Evolutionary conservation across 1,140 invertebrate genomes (phyloP), one percentile per base, ranked within the genome.

Genomic region (Aphis gossypii): DNA sequence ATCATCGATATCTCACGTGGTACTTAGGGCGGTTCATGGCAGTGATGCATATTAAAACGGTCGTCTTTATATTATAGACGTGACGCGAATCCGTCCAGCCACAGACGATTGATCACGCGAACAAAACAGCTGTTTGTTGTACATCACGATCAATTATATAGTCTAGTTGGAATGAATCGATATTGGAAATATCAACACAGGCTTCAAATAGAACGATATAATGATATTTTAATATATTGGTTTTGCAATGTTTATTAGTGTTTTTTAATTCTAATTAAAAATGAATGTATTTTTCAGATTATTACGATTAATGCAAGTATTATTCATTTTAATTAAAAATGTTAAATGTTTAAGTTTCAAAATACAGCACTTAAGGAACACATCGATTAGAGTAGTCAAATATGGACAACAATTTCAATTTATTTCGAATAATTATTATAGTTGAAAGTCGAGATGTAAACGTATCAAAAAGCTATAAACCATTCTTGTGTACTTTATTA

Each of bases 1-100:
- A 41, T 91, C 90, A 35, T 48, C 56, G 56, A 91, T 76, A 76
- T 68, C 68, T 91, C 90, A 46, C 60, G 54, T 76, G 90, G 44
- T 82, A 76, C 90, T 91, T 76, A 68, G 68, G 35, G 68, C 35
- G 30, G 30, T 48, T 21, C n/a, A 51, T n/a, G 44, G 51, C 51
- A 51, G 23, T 54, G 51, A 18, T 92, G 60, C 68, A 92, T 82
- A 76, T 82, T 92, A 83, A 82, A 92, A 51, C n/a, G 30, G n/a
- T 83, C 21, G 68, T 35, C 54, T 60, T 44, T 21, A 41, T 48
- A 89, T 38, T 48, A 60, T 38, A 30, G 38, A 90, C 89, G 89
- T 90, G 89, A 90, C 56, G 89, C 89, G 89, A 90, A 90, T 90
- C 54, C 18, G 48, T 38, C 46, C 3, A 48, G 35, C 21, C 87